Conservation (phyloP, 2,888 invertebrate genomes). For the Trichogramma evanescens region DNA sequence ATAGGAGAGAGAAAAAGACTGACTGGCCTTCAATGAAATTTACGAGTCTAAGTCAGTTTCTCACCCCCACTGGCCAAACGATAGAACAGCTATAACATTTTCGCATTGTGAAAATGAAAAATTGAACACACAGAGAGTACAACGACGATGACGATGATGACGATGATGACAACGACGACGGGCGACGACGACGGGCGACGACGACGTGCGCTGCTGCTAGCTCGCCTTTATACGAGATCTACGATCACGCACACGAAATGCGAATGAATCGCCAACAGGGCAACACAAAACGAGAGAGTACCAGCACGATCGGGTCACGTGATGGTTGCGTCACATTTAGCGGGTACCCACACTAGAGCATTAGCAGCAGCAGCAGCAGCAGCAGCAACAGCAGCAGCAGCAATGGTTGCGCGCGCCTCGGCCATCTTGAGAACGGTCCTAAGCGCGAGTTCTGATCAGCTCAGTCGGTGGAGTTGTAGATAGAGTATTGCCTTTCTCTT, state of each 20-base stretch:
- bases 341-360: constrained; percentile 31
- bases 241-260: constrained; percentile 15
- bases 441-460: too few relatives aligned
- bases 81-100: constrained; percentile 17
- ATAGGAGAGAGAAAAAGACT: constrained; percentile 79
- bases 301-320: constrained; percentile 45
- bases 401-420: constrained; percentile 19
- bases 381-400: background rate
- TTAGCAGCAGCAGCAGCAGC: background rate
- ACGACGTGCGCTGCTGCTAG: constrained; percentile 23
- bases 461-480: constrained; percentile 22
- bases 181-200: too few relatives aligned
- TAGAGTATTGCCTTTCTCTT: constrained; percentile 11
- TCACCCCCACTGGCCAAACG: constrained; percentile 56
- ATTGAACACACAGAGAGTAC: constrained; percentile 20
- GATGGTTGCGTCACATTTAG: constrained; percentile 46
- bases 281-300: constrained; percentile 23
- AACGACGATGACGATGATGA: too few relatives aligned
- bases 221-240: constrained; percentile 18
- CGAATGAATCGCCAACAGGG: constrained; percentile 11
- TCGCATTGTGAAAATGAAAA: constrained; percentile 21
- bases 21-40: constrained; percentile 48
- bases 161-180: too few relatives aligned
- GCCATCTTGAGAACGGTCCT: constrained; percentile 35
- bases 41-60: constrained; percentile 60